Evolutionary conservation across 2,888 invertebrate species (phyloP).

Genomic region (Apeira syringaria): DNA sequence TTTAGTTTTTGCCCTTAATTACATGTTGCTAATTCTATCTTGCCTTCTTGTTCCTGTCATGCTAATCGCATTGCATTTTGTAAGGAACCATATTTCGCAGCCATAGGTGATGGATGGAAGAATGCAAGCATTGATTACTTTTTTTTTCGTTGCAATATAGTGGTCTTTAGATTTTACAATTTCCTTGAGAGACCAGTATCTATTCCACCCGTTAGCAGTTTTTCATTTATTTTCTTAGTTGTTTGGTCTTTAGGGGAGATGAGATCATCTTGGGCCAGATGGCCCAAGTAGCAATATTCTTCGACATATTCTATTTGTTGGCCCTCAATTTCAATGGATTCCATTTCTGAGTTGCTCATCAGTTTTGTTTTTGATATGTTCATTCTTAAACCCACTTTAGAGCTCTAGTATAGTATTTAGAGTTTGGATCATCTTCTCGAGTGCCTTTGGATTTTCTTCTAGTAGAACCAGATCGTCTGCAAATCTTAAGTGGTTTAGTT

Average conservation of each 20-base stretch:
- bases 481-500: conserved; percentile 5
- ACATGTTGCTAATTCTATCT: background rate
- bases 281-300: background rate
- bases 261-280: no score
- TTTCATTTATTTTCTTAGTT: background rate
- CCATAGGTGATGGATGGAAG: background rate
- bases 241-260: background rate
- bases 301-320: background rate
- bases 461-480: background rate
- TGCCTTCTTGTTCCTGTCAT: background rate
- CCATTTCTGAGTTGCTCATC: conserved; percentile 1
- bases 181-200: conserved; percentile 6
- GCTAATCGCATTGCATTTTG: background rate
- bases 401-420: no score
- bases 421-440: background rate
- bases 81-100: background rate
- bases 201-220: background rate
- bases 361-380: conserved; percentile 1
- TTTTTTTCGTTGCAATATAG: background rate
- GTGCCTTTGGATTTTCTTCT: no score
- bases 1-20: background rate
- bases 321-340: background rate
- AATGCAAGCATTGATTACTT: background rate
- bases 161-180: conserved; percentile 4
- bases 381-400: background rate